Evolutionary conservation across 2,888 invertebrate genomes (phyloP).

Genomic region (Apodemia hepburni): DNA sequence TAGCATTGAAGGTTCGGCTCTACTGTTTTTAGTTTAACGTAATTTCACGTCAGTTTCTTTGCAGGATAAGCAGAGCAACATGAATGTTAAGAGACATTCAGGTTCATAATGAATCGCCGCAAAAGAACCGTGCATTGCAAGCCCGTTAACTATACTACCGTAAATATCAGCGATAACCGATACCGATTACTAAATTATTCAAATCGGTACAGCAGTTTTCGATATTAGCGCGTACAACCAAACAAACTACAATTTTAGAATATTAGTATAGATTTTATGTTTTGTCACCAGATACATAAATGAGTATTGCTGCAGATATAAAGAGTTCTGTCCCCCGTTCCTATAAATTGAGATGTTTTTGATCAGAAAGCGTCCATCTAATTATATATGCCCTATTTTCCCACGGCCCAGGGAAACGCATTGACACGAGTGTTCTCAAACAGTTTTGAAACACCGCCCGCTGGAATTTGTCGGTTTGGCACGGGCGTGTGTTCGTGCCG

Average conservation of each 20-base stretch:
- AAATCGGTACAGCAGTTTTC: no score
- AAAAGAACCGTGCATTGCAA: no score
- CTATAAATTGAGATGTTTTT: conserved; percentile 5
- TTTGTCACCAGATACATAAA: not conserved
- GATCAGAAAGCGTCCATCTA: conserved; percentile 35
- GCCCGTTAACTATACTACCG: no score
- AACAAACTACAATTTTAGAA: no score
- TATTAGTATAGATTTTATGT: not conserved
- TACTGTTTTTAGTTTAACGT: not conserved
- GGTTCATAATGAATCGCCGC: no score
- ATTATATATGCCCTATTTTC: conserved; percentile 62
- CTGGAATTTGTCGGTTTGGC: conserved; percentile 62
- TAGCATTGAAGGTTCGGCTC: not conserved
- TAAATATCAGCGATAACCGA: no score
- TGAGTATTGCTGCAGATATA: not conserved
- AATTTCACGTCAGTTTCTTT: no score
- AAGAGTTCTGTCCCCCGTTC: not conserved
- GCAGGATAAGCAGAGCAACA: no score
- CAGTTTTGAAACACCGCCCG: conserved; percentile 36
- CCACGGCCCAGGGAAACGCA: conserved; percentile 44
- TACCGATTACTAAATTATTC: no score
- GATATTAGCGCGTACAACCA: no score
- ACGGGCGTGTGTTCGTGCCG: conserved; percentile 47
- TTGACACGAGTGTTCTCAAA: conserved; percentile 23
- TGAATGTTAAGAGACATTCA: no score